Conservation (phyloP, 2,113 vertebrate genomes). For the Cebidichthys violaceus region DNA sequence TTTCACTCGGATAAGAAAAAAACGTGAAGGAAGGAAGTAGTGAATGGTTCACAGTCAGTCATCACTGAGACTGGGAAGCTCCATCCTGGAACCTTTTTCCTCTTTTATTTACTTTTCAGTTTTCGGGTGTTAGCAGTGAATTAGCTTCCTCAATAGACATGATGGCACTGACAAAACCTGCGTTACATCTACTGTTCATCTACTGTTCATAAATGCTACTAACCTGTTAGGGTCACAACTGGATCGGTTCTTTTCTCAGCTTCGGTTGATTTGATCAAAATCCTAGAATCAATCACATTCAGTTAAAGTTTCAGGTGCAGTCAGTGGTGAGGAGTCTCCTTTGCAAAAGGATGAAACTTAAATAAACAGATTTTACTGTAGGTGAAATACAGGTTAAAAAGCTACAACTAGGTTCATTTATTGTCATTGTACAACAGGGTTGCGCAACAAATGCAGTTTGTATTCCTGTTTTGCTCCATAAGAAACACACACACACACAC, state of each 20-base stretch:
- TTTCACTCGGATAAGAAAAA: slow-evolving; percentile 54
- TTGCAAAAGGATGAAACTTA: too few species aligned
- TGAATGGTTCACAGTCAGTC: slow-evolving; percentile 26
- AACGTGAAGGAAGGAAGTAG: slow-evolving; percentile 2
- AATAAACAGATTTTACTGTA: too few species aligned
- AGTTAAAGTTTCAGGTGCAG: neutral
- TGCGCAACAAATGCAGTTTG: too few species aligned
- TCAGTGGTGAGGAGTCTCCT: too few species aligned
- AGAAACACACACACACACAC: too few species aligned
- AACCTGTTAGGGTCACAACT: neutral
- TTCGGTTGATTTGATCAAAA: neutral
- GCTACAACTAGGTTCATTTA: neutral
- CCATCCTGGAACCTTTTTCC: neutral
- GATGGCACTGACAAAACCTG: neutral
- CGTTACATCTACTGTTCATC: neutral
- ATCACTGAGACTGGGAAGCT: slow-evolving; percentile 3
- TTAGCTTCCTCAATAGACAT: slow-evolving; percentile 2
- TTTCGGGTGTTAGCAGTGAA: neutral
- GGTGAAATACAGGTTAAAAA: neutral
- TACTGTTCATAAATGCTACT: neutral
- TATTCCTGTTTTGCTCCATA: too few species aligned
- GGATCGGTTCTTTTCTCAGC: neutral
- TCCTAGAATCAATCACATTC: neutral
- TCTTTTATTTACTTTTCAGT: slow-evolving; percentile 10
- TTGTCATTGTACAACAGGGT: too few species aligned